These are phyloP conservation scores for Cerastis leucographa DNA, from an alignment of 2,888 invertebrate genomes.

Conservation along the genomic window DNA sequence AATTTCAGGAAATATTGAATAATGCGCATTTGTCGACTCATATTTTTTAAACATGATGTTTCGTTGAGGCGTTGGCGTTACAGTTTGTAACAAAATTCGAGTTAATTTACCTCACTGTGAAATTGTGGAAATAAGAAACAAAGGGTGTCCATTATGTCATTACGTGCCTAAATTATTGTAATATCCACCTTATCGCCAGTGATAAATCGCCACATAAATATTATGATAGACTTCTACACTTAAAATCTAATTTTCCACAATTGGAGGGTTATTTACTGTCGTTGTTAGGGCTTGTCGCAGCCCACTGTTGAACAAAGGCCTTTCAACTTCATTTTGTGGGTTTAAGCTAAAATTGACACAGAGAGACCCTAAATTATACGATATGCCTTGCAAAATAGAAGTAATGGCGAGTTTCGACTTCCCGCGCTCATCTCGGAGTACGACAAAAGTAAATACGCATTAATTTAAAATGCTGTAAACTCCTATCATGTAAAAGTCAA, in stretches of 20 bases:
- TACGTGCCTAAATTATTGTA: constrained; percentile 53
- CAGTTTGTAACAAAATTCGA: constrained; percentile 41
- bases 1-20: constrained; percentile 57
- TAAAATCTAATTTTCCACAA: constrained; percentile 49
- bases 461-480: constrained; percentile 4
- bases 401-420: not conserved
- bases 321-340: constrained; percentile 40
- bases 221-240: constrained; percentile 42
- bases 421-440: constrained; percentile 5
- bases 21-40: constrained; percentile 23
- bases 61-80: constrained; percentile 12
- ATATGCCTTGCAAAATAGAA: constrained; percentile 18
- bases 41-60: constrained; percentile 51
- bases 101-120: constrained; percentile 49
- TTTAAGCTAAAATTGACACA: constrained; percentile 30
- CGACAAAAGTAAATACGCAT: constrained; percentile 1
- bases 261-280: constrained; percentile 28
- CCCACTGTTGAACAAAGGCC: constrained; percentile 24
- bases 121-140: constrained; percentile 55
- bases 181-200: constrained; percentile 48
- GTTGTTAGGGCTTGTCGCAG: constrained; percentile 19
- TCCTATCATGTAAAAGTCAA: not conserved
- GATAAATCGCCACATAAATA: constrained; percentile 57
- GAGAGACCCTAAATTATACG: constrained; percentile 18
- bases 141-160: constrained; percentile 61